These are phyloP conservation scores for Erythrocercus mccallii DNA, from an alignment of 2,113 vertebrate species.

Conservation along the genomic window DNA sequence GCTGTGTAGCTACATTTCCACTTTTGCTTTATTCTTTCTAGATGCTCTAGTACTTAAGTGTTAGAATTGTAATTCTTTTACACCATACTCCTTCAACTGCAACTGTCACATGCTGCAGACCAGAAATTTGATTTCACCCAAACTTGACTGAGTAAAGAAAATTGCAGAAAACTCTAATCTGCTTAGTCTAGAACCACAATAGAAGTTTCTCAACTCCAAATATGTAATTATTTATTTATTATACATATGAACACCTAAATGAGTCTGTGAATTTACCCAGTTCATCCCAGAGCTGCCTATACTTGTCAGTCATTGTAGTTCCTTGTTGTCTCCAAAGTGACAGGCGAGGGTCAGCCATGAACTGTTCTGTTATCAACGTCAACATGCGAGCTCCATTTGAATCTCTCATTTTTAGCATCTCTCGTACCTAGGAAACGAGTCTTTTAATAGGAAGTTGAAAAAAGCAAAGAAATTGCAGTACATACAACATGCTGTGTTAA, in stretches of 20 bases:
- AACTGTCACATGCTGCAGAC: neutral
- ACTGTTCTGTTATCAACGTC: constrained; percentile 94
- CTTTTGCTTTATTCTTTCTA: neutral
- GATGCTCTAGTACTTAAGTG: neutral
- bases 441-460: constrained; percentile 38
- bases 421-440: constrained; percentile 82
- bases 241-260: neutral
- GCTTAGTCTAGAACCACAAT: neutral
- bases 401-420: constrained; percentile 98
- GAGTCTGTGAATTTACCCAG: constrained; percentile 73
- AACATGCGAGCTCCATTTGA: constrained; percentile 95
- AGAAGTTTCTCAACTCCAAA: neutral
- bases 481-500: neutral
- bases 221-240: neutral
- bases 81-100: neutral
- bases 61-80: neutral
- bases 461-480: neutral
- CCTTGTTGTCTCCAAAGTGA: constrained; percentile 94
- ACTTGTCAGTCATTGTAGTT: constrained; percentile 96
- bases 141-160: neutral
- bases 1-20: neutral
- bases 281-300: constrained; percentile 94
- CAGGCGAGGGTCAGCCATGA: constrained; percentile 93
- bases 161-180: neutral
- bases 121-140: neutral